Percentiles rank a stretch among this genome's conserved stretches.
These are phyloP conservation scores for Mormyrus proboscirostris DNA, from an alignment of 2,797 vertebrate genomes.

Conservation along the genomic window DNA sequence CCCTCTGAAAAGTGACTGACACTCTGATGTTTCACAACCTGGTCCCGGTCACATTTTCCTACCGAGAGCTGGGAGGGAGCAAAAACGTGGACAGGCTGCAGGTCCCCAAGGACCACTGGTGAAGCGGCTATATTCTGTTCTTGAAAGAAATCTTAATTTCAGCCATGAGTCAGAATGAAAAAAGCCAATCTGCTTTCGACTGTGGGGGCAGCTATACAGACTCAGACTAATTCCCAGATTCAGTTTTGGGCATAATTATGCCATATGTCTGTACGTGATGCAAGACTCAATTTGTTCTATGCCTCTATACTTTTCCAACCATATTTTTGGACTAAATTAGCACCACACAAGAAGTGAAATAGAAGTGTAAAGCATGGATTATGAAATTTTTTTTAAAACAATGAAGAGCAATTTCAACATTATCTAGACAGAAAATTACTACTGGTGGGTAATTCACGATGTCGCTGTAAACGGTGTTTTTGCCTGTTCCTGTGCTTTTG, in stretches of 20 bases:
- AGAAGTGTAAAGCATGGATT: background rate
- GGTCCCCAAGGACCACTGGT: background rate
- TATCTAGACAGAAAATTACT: background rate
- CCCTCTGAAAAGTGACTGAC: background rate
- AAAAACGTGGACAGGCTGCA: background rate
- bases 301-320: background rate
- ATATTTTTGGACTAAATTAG: constrained; percentile 1
- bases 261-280: background rate
- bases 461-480: background rate
- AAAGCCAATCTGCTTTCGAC: background rate
- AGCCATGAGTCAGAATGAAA: background rate
- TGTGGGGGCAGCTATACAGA: constrained; percentile 10
- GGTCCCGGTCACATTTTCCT: background rate
- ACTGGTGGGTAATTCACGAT: background rate
- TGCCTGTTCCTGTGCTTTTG: background rate
- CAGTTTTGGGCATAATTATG: background rate
- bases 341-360: background rate
- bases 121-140: background rate
- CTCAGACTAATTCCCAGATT: background rate
- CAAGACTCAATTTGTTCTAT: background rate
- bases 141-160: constrained; percentile 1
- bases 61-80: background rate
- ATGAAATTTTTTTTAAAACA: background rate
- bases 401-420: background rate
- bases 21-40: background rate